Evolutionary conservation across 2,888 invertebrate species (phyloP).

Genomic region (Pterostichus madidus): DNA sequence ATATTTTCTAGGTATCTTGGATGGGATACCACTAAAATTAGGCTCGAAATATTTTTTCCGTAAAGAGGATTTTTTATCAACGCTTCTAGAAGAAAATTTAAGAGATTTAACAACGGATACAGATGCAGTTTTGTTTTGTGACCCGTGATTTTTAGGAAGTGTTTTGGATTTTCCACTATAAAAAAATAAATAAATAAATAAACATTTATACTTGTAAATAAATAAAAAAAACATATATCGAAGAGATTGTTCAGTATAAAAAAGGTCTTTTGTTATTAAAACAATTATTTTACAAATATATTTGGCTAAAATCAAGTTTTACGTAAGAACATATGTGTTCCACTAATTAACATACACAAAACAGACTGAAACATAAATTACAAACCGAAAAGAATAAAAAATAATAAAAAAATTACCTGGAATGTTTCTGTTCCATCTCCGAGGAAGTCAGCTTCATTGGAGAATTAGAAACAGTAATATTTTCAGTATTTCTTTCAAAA

Average conservation of each 20-base stretch:
- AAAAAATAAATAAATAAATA: background rate
- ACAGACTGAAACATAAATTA: no score
- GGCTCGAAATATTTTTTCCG: constrained; percentile 26
- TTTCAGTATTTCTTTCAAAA: background rate
- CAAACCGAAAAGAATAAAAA: no score
- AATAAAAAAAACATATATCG: no score
- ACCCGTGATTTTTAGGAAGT: constrained; percentile 14
- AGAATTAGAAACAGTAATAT: constrained; percentile 13
- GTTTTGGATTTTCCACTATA: constrained; percentile 9
- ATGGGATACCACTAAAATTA: background rate
- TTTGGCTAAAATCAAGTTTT: no score
- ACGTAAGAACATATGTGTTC: no score
- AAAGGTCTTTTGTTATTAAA: no score
- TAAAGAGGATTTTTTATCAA: background rate
- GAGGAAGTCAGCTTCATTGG: background rate
- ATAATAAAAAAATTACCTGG: constrained; percentile 1
- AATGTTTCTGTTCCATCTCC: background rate
- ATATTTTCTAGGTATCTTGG: constrained; percentile 48
- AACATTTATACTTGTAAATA: no score
- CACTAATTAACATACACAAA: no score
- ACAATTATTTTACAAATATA: no score
- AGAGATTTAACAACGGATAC: constrained; percentile 5
- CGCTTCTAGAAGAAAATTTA: background rate
- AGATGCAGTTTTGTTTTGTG: constrained; percentile 19
- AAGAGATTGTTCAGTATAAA: no score